A percentile compares a stretch with the other conserved stretches of the same genome.
Conservation (phyloP, 2,888 invertebrate species). For the Apamea monoglypha region DNA sequence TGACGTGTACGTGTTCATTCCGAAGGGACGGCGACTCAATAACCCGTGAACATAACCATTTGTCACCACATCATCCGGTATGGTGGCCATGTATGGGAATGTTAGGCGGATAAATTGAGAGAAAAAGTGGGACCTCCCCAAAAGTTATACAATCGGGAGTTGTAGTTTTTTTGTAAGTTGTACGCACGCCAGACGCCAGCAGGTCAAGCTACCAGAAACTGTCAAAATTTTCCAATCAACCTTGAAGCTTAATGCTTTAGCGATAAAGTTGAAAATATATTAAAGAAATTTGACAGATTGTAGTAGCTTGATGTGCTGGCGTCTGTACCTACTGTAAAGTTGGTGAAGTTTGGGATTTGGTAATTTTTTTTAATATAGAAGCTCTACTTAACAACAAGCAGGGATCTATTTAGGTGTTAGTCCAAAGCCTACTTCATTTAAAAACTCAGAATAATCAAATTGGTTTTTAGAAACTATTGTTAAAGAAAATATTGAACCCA, state of each 20-base stretch:
- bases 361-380: neutral
- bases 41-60: conserved; percentile 87
- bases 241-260: too few species aligned
- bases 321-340: neutral
- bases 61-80: conserved; percentile 87
- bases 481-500: neutral
- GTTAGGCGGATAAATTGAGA: conserved; percentile 20
- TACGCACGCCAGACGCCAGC: too few species aligned
- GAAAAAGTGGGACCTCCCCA: conserved; percentile 46
- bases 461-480: neutral
- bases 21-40: conserved; percentile 81
- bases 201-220: too few species aligned
- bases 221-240: too few species aligned
- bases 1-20: conserved; percentile 79
- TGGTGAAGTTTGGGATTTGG: neutral
- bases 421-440: neutral
- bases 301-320: too few species aligned
- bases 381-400: neutral
- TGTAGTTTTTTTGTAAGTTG: neutral
- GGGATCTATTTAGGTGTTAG: neutral
- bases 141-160: neutral
- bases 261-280: too few species aligned
- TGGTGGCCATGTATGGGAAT: conserved; percentile 70
- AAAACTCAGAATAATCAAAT: neutral
- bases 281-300: too few species aligned